phyloP scores from a whole-genome alignment of 2,888 invertebrate genomes.

The Empis livida region DNA sequence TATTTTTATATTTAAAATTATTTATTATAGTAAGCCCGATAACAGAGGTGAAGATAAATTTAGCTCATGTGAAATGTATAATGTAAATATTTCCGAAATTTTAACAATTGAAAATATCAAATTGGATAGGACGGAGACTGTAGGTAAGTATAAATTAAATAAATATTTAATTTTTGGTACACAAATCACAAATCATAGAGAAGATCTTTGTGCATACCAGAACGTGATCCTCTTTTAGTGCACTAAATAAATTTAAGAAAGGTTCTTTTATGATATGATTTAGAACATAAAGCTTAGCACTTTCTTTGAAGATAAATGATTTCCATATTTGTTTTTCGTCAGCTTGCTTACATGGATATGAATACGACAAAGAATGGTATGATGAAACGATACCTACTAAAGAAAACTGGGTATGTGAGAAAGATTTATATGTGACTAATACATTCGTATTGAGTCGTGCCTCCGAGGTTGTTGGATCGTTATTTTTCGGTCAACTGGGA shows the following conservation, averaged over 20 bases:
- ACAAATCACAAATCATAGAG: no score
- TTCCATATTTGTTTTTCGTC: conserved; percentile 6
- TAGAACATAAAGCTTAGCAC: no score
- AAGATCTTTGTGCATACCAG: no score
- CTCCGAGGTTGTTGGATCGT: conserved; percentile 42
- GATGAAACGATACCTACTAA: conserved; percentile 38
- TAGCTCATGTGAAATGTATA: conserved; percentile 39
- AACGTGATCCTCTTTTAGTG: no score
- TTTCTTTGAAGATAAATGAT: no score
- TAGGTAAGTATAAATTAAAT: no score
- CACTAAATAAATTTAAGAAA: no score
- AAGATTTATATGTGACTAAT: conserved; percentile 41
- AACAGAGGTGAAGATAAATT: conserved; percentile 29
- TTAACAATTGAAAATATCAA: not conserved
- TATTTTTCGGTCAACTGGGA: conserved; percentile 43
- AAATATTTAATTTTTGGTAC: no score
- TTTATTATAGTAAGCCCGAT: conserved; percentile 25
- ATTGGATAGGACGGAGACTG: not conserved
- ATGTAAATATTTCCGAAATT: conserved; percentile 25
- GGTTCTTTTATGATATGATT: no score
- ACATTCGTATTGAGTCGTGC: conserved; percentile 40
- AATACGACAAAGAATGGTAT: conserved; percentile 43
- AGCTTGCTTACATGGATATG: conserved; percentile 43
- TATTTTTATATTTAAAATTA: not conserved
- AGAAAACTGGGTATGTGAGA: conserved; percentile 44